These are phyloP conservation scores for Valencia hispanica DNA, from an alignment of 2,797 vertebrate genomes.

Conservation along the genomic window DNA sequence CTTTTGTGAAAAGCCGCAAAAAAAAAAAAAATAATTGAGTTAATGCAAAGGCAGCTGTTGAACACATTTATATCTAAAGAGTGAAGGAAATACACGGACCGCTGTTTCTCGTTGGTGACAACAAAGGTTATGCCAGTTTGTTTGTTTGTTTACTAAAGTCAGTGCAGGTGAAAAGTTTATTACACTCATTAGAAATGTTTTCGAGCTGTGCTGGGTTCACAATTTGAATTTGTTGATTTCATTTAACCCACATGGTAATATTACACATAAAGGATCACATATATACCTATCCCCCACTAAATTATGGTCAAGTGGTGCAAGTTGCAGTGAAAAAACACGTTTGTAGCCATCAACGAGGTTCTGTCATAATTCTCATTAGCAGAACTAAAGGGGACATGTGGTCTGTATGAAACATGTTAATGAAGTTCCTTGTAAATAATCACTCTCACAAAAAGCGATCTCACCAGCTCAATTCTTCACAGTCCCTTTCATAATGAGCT, in stretches of 20 bases:
- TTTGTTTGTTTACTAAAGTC: neutral
- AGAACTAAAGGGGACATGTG: no score
- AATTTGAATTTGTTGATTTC: neutral
- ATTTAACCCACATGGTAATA: neutral
- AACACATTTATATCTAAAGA: neutral
- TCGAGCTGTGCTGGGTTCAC: neutral
- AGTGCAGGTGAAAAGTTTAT: neutral
- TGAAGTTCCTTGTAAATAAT: no score
- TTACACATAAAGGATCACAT: neutral
- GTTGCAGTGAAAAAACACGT: neutral
- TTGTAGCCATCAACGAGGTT: neutral
- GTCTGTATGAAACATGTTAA: no score
- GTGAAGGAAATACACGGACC: constrained; percentile 43
- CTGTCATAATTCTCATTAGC: neutral
- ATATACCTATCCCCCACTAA: neutral
- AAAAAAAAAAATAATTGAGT: constrained; percentile 16
- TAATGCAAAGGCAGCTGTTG: neutral
- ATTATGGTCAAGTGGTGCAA: neutral
- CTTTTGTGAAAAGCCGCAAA: constrained; percentile 68
- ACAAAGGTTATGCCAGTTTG: neutral
- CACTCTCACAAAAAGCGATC: no score
- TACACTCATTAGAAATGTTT: neutral
- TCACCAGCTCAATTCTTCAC: no score
- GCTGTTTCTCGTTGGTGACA: constrained; percentile 13
- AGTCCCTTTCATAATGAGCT: no score